Base-by-base conservation (phyloP, 2,797 vertebrate species). In the Cuculus canorus region DNA sequence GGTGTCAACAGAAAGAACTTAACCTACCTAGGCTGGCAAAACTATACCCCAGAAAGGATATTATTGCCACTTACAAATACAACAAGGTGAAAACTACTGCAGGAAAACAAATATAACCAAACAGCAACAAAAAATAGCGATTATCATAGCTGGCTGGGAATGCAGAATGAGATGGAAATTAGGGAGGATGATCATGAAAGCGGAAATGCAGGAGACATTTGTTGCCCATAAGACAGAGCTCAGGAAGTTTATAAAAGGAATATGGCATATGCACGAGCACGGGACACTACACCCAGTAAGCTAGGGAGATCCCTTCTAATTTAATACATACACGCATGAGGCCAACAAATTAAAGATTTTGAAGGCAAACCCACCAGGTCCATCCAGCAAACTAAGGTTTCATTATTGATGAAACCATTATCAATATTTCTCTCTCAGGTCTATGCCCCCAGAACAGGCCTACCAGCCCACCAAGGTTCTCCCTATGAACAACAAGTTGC, bases 1-100 rank as follows among this genome's bases (percentile, higher is more conserved):
- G 1, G 14, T 56, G 33, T 35, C 39, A 37, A 1, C 0, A 2
- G 47, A 65, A 92, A 76, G 65, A 39, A 21, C 53, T 56, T 35
- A 25, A 41, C 33, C 63, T 24, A 9, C 17, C 19, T 14, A 35
- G 9, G 27, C 35, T 77, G 23, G 33, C 73, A 95, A 39, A 77
- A 57, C 76, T n/a, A 23, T 14, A 63, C 5, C 16, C 2, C 2
- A 54, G 35, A 68, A 57, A 12, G 9, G 39, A 27, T n/a, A 16
- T 21, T 68, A 48, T 0, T 10, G 28, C 32, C 27, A 64, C 65
- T 50, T 78, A n/a, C 8, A 86, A 50, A 53, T n/a, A 15, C 6
- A 43, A 43, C 23, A 22, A 43, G 28, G 25, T 27, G 35, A 30
- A 70, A 86, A 71, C 11, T 0, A 0, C 43, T 52, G 27, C 43